Percentiles rank a stretch among this genome's conserved stretches.
These are phyloP conservation scores for Drosophila suzukii DNA, from an alignment of 1,140 invertebrate species.

Conservation along the genomic window DNA sequence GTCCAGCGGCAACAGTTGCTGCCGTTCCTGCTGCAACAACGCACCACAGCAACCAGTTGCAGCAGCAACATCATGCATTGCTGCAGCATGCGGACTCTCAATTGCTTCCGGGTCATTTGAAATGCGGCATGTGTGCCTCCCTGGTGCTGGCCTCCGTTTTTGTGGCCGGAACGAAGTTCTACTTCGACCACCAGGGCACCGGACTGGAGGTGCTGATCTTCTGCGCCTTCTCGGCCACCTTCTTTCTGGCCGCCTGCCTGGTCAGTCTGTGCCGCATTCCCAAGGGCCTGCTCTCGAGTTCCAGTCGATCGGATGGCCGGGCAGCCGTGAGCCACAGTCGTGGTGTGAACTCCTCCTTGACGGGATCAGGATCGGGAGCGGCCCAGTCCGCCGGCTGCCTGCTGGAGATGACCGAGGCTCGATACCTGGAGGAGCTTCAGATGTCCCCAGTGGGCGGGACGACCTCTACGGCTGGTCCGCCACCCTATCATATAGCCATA, in stretches of 20 bases:
- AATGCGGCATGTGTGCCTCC: constrained; percentile 88
- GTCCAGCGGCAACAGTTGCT: constrained; percentile 14
- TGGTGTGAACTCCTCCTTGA: constrained; percentile 24
- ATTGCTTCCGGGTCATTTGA: constrained; percentile 86
- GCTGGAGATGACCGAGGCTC: constrained; percentile 58
- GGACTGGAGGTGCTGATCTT: constrained; percentile 88
- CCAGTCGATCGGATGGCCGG: constrained; percentile 41
- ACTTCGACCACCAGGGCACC: constrained; percentile 88
- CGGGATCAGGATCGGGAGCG: background rate
- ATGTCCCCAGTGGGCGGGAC: constrained; percentile 27
- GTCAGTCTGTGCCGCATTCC: constrained; percentile 85
- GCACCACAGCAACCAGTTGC: constrained; percentile 60
- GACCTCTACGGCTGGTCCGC: constrained; percentile 78
- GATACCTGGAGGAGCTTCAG: constrained; percentile 59
- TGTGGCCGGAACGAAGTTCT: constrained; percentile 88
- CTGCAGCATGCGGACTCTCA: constrained; percentile 72
- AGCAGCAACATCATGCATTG: constrained; percentile 65
- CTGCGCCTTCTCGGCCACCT: constrained; percentile 87
- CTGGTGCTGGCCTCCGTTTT: constrained; percentile 88
- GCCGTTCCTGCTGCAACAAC: constrained; percentile 26
- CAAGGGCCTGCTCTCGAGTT: constrained; percentile 53
- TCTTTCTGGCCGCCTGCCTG: constrained; percentile 87
- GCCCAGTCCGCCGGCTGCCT: constrained; percentile 38
- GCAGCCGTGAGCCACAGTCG: constrained; percentile 60
- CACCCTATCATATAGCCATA: constrained; percentile 87